Evolutionary conservation across 2,888 invertebrate genomes (phyloP), one percentile per base, ranked within the genome.

Genomic region (Amblyjoppa proteus): DNA sequence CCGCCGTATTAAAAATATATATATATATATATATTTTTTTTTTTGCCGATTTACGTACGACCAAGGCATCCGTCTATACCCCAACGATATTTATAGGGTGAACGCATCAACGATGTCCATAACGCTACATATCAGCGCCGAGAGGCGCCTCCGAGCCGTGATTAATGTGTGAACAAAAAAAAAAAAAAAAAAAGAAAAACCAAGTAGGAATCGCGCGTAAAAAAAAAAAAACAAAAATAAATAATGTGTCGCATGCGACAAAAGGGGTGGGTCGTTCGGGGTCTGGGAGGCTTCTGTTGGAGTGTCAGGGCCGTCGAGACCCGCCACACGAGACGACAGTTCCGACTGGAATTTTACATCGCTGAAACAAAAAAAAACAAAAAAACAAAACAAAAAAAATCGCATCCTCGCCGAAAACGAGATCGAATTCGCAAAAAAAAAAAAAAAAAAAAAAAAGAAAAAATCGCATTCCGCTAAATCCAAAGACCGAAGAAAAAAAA

Each of bases 81-180:
- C 75, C 58, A 80, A 71, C 16, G 45, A 84, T 80, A 80, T 71
- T 78, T 76, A 80, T 80, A 70, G 58, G 75, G 69, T 56, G 80
- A 70, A 64, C 28, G 16, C 13, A 76, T 76, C 61, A 80, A 70
- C 64, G 49, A 84, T 56, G 80, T 83, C 80, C 80, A 71, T 56
- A 77, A 73, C 70, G 64, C 75, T 84, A 76, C 84, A 84, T 81
- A 84, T 84, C 76, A 84, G 49, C 71, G 70, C 80, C 31, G 71
- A n/a, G 38, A 56, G 78, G 64, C 28, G 69, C 34, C 25, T 81
- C 74, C 75, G 56, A 56, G 70, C 64, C 80, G 71, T 75, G 58
- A 69, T 75, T 69, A 75, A 51, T 75, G n/a, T 58, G 38, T 68
- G 38, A 64, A 41, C 76, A 49, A n/a, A 74, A 74, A 41, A 9